phyloP scores from a whole-genome alignment of 2,113 vertebrate genomes.

The Pungitius pungitius region DNA sequence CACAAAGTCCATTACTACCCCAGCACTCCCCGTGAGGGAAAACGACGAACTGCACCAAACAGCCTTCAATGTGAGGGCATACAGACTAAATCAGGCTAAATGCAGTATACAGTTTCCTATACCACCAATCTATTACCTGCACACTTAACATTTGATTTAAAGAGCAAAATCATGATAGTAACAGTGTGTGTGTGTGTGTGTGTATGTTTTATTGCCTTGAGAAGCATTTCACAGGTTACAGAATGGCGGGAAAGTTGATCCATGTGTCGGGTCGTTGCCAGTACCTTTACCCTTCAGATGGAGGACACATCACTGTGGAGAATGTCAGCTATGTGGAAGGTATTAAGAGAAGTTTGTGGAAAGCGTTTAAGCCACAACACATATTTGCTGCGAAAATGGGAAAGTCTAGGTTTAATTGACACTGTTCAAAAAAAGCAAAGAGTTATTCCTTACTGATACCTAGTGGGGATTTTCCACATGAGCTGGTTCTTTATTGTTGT shows the following conservation, averaged over 20 bases:
- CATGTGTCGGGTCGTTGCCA: conserved; percentile 82
- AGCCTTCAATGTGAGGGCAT: conserved; percentile 35
- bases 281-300: conserved; percentile 88
- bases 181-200: conserved; percentile 8
- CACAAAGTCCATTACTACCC: neutral
- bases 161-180: neutral
- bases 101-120: neutral
- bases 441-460: neutral
- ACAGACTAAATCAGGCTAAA: neutral
- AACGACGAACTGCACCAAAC: neutral
- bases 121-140: neutral
- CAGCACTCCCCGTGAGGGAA: neutral
- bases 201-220: conserved; percentile 20
- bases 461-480: neutral
- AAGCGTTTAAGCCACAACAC: neutral
- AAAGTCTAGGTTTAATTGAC: neutral
- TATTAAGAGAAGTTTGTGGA: conserved; percentile 52
- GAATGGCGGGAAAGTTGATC: conserved; percentile 84
- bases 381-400: neutral
- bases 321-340: conserved; percentile 85
- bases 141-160: neutral
- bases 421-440: neutral
- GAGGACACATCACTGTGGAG: conserved; percentile 90
- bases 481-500: neutral
- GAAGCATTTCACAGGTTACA: conserved; percentile 86